These are phyloP conservation scores for Pasiphila rectangulata DNA, from an alignment of 2,888 invertebrate genomes.

Conservation along the genomic window DNA sequence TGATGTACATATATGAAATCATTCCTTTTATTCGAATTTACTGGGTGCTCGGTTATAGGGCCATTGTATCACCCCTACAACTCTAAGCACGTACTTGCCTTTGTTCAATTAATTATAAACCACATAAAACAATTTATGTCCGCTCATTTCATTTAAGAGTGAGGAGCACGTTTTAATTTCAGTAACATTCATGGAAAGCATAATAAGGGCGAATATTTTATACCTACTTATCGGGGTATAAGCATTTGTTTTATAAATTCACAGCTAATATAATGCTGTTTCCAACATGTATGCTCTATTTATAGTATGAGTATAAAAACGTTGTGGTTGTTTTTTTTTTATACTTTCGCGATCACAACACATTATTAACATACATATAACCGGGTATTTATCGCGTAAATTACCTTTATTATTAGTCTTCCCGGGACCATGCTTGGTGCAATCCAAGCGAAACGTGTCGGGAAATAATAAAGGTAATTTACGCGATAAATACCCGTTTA, in stretches of 20 bases:
- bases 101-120: constrained; percentile 34
- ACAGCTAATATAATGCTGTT: background rate
- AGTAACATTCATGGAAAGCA: constrained; percentile 22
- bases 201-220: constrained; percentile 2
- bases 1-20: constrained; percentile 46
- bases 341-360: too few relatives aligned
- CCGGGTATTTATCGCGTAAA: too few relatives aligned
- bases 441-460: too few relatives aligned
- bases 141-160: constrained; percentile 26
- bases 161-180: constrained; percentile 20
- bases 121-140: constrained; percentile 29
- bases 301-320: too few relatives aligned
- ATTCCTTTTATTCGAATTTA: constrained; percentile 44
- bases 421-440: too few relatives aligned
- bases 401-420: too few relatives aligned
- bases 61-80: constrained; percentile 30
- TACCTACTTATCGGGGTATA: background rate
- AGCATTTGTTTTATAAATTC: background rate
- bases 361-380: too few relatives aligned
- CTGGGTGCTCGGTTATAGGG: constrained; percentile 36
- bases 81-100: constrained; percentile 26
- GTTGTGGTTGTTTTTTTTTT: too few relatives aligned
- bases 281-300: too few relatives aligned
- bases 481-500: too few relatives aligned
- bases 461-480: too few relatives aligned